Evolutionary conservation across 2,797 vertebrate species (phyloP).

Genomic region (Rhincodon typus): DNA sequence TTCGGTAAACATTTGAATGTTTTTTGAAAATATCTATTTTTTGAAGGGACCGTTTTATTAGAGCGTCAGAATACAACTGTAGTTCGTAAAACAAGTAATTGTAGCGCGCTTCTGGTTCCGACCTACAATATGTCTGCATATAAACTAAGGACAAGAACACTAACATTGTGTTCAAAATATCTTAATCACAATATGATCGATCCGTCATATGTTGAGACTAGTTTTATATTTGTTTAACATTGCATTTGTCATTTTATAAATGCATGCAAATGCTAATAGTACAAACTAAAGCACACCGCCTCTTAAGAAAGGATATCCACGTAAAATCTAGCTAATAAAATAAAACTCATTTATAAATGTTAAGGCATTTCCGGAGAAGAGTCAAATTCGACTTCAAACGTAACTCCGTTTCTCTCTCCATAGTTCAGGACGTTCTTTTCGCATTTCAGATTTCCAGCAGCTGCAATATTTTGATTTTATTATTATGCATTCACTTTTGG

Average conservation of each 20-base stretch:
- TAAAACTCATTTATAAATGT: background rate
- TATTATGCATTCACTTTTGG: constrained; percentile 30
- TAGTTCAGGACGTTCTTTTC: too few species aligned
- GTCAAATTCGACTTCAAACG: too few species aligned
- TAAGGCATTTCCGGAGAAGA: too few species aligned
- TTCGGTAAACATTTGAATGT: background rate
- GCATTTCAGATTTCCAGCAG: too few species aligned
- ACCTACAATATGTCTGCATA: background rate
- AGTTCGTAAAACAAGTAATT: background rate
- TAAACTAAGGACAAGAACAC: background rate
- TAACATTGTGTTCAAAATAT: constrained; percentile 27
- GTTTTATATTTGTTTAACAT: too few species aligned
- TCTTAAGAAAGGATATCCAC: constrained; percentile 39
- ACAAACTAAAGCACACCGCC: constrained; percentile 41
- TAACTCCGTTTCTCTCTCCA: too few species aligned
- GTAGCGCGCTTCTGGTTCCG: background rate
- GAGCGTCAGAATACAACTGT: background rate
- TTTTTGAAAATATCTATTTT: background rate
- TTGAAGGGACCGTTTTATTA: background rate
- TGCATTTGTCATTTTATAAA: constrained; percentile 43
- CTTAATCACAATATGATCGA: constrained; percentile 35
- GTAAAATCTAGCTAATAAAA: constrained; percentile 40
- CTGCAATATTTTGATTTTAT: too few species aligned
- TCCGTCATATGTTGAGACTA: background rate
- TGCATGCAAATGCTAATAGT: constrained; percentile 42